Base-by-base conservation (phyloP, 2,888 invertebrate genomes). In the Andrena bucephala region DNA sequence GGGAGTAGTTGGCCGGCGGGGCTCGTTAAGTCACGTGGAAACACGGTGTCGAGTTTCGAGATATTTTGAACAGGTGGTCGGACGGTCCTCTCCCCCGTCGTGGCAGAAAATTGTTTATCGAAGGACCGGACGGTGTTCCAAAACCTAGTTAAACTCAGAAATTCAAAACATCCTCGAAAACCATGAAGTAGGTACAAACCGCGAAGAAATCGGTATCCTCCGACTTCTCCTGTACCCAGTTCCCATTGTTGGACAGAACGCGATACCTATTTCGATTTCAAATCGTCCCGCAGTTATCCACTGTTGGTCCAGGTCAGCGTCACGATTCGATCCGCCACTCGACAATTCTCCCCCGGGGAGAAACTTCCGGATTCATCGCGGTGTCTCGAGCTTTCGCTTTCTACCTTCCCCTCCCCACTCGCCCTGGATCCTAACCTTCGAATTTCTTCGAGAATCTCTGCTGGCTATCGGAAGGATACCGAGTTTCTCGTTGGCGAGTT, bases 301-400 rank as follows among this genome's bases (percentile, higher is more conserved):
- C 60, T 75, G 72, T 83, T 72, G 73, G 54, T 62, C 42, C 75
- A 60, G 79, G 81, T 66, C 76, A 83, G 33, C 83, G 85, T 85
- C 82, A 79, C 87, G 84, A 84, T 87, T 80, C 85, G 77, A 87
- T 84, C 84, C 68, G 74, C 62, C 84, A 70, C 63, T 72, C 69
- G 31, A 83, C 85, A 87, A 85, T 89, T 89, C 81, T 84, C 65
- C 85, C 81, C 42, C 59, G 50, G 50, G 77, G 81, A 78, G 86
- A 87, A 86, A 88, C 77, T 87, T 88, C 88, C 86, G 87, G 71
- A 76, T 85, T 69, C 76, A 62, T 60, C 68, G 16, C 42, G 57
- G 57, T 16, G 54, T 42, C 42, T 16, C 36, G 81, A 83, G 87
- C 89, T 90, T 90, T 91, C 90, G 91, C 91, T 91, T 91, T 91